Conservation (phyloP, 1,140 invertebrate species). For the Eupeodes corollae region DNA sequence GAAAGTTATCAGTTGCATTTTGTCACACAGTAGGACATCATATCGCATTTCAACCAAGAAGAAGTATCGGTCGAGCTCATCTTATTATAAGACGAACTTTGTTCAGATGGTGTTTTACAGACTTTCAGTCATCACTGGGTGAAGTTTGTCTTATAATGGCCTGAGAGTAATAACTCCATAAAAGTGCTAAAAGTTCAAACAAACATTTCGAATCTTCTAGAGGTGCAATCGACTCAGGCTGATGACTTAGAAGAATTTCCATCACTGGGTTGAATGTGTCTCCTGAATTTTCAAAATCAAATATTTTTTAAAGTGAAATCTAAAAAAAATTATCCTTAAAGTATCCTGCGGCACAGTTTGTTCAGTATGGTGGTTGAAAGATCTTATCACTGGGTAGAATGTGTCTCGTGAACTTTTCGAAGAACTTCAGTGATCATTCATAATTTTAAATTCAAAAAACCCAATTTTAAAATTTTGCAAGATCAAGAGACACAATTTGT, state of each 20-base stretch:
- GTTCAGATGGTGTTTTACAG: conserved; percentile 11
- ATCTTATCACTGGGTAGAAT: no score
- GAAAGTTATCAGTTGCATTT: conserved; percentile 19
- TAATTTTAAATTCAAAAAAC: neutral
- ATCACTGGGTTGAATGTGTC: neutral
- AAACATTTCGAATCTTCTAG: no score
- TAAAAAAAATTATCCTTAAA: neutral
- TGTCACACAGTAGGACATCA: neutral
- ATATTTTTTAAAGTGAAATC: neutral
- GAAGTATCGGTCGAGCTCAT: no score
- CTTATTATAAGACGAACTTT: conserved; percentile 31
- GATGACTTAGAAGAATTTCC: no score
- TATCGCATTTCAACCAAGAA: no score
- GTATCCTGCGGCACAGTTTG: no score
- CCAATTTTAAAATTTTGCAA: conserved; percentile 1
- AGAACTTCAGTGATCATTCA: no score
- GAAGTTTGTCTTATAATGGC: conserved; percentile 36
- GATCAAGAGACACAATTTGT: conserved; percentile 28
- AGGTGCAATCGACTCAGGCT: no score
- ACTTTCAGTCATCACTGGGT: conserved; percentile 30
- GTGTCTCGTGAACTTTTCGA: no score
- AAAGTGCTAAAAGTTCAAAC: no score
- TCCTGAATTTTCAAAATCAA: neutral
- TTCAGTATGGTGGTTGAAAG: no score
- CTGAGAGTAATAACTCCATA: neutral